Evolutionary conservation across 1,140 invertebrate species (phyloP), one percentile per base, ranked within the genome.

Genomic region (Calycopis cecrops): DNA sequence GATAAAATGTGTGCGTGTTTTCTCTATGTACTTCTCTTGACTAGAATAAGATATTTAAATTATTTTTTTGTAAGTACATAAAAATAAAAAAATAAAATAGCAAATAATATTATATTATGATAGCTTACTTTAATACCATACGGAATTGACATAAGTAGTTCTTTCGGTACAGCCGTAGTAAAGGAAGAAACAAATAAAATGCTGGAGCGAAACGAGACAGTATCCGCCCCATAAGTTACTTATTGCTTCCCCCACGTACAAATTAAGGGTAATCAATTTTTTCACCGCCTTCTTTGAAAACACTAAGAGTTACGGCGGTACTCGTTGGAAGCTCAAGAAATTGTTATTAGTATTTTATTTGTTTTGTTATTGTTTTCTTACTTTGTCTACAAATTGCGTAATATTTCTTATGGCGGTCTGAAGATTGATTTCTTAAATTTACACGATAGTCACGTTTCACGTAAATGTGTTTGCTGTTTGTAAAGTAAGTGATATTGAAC

Each of bases 181-280:
- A 28, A 53, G 50, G 37, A 53, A 53, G 28, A 42, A 53, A 42
- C 21, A 42, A 42, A 53, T 42, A 28, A 18, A 42, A 52, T 38
- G 38, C 51, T 11, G 51, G 18, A 11, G 21, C 51, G 11, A 33
- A 49, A 49, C 51, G 37, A 33, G 35, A 42, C 51, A 52, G 40
- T 52, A 52, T 52, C 51, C 51, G 35, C 37, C 17, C 16, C 40
- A 44, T 44, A 53, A 53, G 40, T 40, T 53, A 53, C 18, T 52
- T 42, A 53, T 53, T 53, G 51, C 38, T 53, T 53, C 12, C 37
- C 51, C 40, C 51, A 53, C 28, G 38, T 40, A 53, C 38, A 53
- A 33, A 14, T 40, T 53, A 21, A 40, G 38, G 42, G 33, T 10
- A 53, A 44, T 44, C 12, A 33, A 53, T 53, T 21, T 53, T 53